Percentiles rank a stretch among this genome's conserved stretches.
Conservation (phyloP, 1,140 invertebrate species). For the Drosophila saltans region DNA sequence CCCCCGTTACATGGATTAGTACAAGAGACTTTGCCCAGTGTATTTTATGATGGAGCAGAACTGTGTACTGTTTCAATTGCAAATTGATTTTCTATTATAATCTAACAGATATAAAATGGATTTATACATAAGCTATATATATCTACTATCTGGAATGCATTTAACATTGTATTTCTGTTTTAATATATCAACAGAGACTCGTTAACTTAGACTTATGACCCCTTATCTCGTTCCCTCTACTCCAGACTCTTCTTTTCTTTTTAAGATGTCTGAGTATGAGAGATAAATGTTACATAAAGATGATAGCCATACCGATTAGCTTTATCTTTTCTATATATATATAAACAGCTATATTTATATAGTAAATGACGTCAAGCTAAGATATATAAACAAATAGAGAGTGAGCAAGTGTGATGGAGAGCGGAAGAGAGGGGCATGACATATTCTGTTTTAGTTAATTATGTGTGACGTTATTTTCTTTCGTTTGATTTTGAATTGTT, state of each 20-base stretch:
- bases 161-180: too few relatives aligned
- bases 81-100: too few relatives aligned
- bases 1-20: too few relatives aligned
- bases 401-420: slow-evolving; percentile 23
- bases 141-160: too few relatives aligned
- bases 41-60: too few relatives aligned
- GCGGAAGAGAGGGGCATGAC: slow-evolving; percentile 2
- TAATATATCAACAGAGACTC: too few relatives aligned
- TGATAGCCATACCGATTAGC: slow-evolving; percentile 1
- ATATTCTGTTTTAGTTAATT: slow-evolving; percentile 58
- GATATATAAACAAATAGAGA: slow-evolving; percentile 7
- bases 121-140: too few relatives aligned
- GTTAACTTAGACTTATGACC: too few relatives aligned
- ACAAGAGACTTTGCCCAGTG: too few relatives aligned
- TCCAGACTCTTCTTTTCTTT: background rate
- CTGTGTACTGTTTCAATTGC: too few relatives aligned
- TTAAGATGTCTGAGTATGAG: background rate
- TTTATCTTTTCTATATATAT: slow-evolving; percentile 18
- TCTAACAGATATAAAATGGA: too few relatives aligned
- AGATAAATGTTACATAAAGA: slow-evolving; percentile 2
- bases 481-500: slow-evolving; percentile 28
- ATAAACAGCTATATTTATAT: slow-evolving; percentile 45
- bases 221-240: background rate
- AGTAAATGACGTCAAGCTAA: slow-evolving; percentile 62
- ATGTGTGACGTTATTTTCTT: slow-evolving; percentile 57